Conservation (phyloP, 2,888 invertebrate species). For the Bruchidius siliquastri region DNA sequence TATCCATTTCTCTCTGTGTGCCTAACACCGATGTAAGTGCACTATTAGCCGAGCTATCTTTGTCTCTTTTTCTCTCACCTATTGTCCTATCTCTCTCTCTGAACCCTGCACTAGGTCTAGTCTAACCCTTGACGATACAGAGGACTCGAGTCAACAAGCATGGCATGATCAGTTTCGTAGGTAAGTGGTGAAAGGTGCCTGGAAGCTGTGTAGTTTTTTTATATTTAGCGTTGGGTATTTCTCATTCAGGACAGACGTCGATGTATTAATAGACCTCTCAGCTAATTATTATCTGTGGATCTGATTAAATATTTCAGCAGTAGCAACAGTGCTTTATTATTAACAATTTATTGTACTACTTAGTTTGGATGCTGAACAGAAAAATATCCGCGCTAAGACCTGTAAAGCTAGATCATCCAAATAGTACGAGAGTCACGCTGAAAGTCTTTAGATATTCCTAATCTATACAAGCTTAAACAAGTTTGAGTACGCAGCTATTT, state of each 20-base stretch:
- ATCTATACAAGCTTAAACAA: too few species aligned
- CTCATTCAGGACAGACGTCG: background rate
- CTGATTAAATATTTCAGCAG: too few species aligned
- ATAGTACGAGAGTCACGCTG: too few species aligned
- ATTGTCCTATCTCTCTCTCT: slow-evolving; percentile 27
- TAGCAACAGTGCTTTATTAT: too few species aligned
- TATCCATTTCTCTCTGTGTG: background rate
- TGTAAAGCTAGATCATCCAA: too few species aligned
- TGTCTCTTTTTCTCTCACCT: slow-evolving; percentile 11
- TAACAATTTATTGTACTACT: too few species aligned
- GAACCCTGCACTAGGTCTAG: slow-evolving; percentile 39
- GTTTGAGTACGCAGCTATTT: too few species aligned
- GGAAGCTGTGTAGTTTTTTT: background rate
- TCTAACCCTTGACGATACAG: slow-evolving; percentile 44
- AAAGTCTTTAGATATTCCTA: too few species aligned
- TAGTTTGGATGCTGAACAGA: too few species aligned
- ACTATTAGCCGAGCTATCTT: slow-evolving; percentile 8
- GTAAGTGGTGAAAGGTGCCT: slow-evolving; percentile 49
- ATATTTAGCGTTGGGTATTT: background rate
- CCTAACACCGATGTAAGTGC: background rate
- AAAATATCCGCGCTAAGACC: too few species aligned
- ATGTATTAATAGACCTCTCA: background rate
- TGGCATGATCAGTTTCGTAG: slow-evolving; percentile 63
- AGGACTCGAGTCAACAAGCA: slow-evolving; percentile 50
- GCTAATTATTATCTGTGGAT: too few species aligned